Conservation (phyloP, 2,113 vertebrate species). For the Rhinolophus sinicus region DNA sequence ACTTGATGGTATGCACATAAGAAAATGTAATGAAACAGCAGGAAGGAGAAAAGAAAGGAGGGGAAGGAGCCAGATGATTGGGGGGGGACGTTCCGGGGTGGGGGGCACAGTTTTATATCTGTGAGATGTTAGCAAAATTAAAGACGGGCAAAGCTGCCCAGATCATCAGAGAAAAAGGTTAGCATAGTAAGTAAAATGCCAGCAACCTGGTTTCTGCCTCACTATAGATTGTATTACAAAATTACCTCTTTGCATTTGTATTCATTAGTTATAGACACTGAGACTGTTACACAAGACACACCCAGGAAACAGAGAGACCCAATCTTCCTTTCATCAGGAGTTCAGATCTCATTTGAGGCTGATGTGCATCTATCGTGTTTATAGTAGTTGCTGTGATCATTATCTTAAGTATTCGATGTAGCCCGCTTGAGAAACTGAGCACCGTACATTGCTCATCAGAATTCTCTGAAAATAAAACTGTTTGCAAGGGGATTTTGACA, state of each 20-base stretch:
- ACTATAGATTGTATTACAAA: not conserved
- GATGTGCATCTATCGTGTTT: conserved; percentile 75
- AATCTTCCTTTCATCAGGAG: conserved; percentile 68
- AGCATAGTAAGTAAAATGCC: conserved; percentile 21
- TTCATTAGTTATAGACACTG: conserved; percentile 55
- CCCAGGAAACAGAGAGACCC: conserved; percentile 43
- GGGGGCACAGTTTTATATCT: conserved; percentile 35
- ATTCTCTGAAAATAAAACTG: conserved; percentile 66
- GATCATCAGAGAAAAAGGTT: conserved; percentile 73
- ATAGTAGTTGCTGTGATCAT: conserved; percentile 76
- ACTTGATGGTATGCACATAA: conserved; percentile 83
- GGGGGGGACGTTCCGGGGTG: not conserved
- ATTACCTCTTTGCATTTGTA: conserved; percentile 32
- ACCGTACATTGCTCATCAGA: conserved; percentile 59
- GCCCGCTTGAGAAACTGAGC: conserved; percentile 64
- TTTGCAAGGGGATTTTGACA: conserved; percentile 43
- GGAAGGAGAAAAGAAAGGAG: conserved; percentile 42
- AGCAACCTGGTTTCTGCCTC: conserved; percentile 58
- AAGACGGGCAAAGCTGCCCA: conserved; percentile 63
- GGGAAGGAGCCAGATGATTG: not conserved
- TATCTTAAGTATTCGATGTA: conserved; percentile 70
- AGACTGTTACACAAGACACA: conserved; percentile 54
- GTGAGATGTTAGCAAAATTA: conserved; percentile 45
- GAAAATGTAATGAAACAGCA: conserved; percentile 78
- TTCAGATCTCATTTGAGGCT: conserved; percentile 74